Conservation (phyloP, 2,797 vertebrate genomes). For the Hyperoplus lanceolatus region DNA sequence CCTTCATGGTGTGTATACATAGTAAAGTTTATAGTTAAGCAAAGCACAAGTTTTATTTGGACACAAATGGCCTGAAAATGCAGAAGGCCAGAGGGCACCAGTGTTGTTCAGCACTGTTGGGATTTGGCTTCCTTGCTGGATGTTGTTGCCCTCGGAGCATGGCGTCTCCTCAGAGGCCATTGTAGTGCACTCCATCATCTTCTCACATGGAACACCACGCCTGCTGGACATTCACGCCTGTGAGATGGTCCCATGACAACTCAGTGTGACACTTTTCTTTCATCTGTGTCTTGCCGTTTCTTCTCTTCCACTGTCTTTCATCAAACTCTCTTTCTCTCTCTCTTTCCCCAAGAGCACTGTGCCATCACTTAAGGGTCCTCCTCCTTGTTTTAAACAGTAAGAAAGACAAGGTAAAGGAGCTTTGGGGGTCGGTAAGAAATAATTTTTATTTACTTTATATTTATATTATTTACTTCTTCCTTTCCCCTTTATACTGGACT, state of each 20-base stretch:
- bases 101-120: conserved; percentile 24
- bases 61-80: conserved; percentile 20
- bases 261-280: conserved; percentile 62
- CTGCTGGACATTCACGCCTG: conserved; percentile 58
- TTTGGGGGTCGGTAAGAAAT: conserved; percentile 2
- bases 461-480: conserved; percentile 31
- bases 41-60: conserved; percentile 13
- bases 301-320: conserved; percentile 58
- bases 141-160: conserved; percentile 54
- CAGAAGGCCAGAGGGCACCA: conserved; percentile 33
- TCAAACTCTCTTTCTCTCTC: conserved; percentile 51
- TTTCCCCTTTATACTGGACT: background rate
- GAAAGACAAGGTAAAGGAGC: background rate
- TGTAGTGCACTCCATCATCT: conserved; percentile 43
- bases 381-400: conserved; percentile 39
- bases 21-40: background rate
- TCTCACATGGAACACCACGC: conserved; percentile 59
- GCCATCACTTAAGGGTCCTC: conserved; percentile 52
- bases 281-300: conserved; percentile 60
- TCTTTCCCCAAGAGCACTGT: conserved; percentile 37
- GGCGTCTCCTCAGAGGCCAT: conserved; percentile 69
- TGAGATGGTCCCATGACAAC: conserved; percentile 56
- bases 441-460: background rate
- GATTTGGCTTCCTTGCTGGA: conserved; percentile 49
- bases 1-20: background rate